These are phyloP conservation scores for Anisognathus igniventris DNA, from an alignment of 2,797 vertebrate genomes.

Conservation along the genomic window DNA sequence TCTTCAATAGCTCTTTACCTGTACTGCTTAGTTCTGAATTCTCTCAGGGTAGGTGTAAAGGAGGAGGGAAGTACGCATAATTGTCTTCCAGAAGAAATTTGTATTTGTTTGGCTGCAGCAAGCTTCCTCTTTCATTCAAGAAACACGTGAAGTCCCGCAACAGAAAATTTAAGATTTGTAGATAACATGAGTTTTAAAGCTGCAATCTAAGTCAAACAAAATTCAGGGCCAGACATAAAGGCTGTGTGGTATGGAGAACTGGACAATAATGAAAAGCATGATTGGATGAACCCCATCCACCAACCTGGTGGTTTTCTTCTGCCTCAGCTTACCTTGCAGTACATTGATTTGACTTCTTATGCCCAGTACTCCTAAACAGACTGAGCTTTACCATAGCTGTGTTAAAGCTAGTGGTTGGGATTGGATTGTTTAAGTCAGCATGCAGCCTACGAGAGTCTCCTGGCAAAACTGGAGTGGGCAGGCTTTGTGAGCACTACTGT, in stretches of 20 bases:
- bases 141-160: rapidly evolving
- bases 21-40: not conserved
- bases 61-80: not conserved
- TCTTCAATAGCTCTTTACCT: not conserved
- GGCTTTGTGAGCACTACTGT: not conserved
- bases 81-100: not conserved
- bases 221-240: not conserved
- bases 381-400: not conserved
- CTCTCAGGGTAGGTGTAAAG: not conserved
- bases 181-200: not conserved
- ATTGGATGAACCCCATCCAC: not conserved
- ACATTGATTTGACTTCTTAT: not conserved
- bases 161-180: not conserved
- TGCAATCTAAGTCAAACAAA: not conserved
- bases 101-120: not conserved
- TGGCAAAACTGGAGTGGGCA: not conserved
- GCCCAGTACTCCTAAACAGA: not conserved
- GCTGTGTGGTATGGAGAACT: not conserved
- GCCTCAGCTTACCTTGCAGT: not conserved
- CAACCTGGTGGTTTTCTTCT: not conserved
- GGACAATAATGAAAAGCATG: not conserved
- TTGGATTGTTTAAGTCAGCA: not conserved
- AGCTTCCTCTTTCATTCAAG: not conserved
- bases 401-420: not conserved
- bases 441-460: not conserved